Evolutionary conservation across 2,888 invertebrate species (phyloP).

Genomic region (Drosophila anomelani): DNA sequence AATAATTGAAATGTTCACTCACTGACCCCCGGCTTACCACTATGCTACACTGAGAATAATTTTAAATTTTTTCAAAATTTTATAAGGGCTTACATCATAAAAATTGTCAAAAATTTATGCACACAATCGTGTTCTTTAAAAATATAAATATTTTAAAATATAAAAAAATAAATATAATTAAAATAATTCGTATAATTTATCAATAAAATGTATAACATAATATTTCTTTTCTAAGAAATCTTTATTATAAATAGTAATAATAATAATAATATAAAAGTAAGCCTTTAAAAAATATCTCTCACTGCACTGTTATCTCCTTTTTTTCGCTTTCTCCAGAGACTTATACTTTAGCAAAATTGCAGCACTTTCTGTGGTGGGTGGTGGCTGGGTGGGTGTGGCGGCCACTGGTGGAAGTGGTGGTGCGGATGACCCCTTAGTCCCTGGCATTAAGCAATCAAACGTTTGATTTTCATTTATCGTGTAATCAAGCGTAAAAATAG

Average conservation of each 20-base stretch:
- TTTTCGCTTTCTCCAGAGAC: constrained; percentile 12
- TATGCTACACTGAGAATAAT: constrained; percentile 5
- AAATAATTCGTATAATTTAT: background rate
- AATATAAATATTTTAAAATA: background rate
- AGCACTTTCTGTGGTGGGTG: constrained; percentile 51
- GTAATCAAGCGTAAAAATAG: constrained; percentile 80
- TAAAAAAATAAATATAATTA: background rate
- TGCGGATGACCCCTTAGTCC: constrained; percentile 44
- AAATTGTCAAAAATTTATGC: background rate
- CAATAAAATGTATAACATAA: too few relatives aligned
- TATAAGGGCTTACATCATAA: background rate
- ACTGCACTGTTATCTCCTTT: constrained; percentile 8
- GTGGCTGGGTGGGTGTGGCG: constrained; percentile 22
- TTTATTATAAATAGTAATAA: too few relatives aligned
- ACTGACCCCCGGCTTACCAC: constrained; percentile 17
- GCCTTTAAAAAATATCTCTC: background rate
- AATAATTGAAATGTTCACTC: constrained; percentile 77
- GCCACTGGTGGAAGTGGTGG: constrained; percentile 22
- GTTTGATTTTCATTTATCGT: constrained; percentile 81
- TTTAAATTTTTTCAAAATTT: background rate
- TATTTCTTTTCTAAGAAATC: too few relatives aligned
- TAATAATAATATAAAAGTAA: background rate
- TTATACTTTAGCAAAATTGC: constrained; percentile 70
- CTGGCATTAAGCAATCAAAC: constrained; percentile 78
- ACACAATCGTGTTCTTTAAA: background rate